Conservation (phyloP, 1,140 invertebrate species). For the Lysiphlebus fabarum region DNA sequence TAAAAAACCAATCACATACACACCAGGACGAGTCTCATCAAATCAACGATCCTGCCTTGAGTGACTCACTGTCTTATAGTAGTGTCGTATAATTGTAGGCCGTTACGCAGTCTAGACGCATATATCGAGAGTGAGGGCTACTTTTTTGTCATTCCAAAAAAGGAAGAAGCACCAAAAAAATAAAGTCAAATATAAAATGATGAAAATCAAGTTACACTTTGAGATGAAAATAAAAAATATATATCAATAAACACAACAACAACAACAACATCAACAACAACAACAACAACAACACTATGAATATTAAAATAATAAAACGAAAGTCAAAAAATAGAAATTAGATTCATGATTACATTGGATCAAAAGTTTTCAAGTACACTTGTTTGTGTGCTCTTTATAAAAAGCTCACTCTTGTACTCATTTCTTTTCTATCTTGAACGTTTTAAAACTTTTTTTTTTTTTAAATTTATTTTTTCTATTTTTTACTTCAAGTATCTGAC, state of each 20-base stretch:
- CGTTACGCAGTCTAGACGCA: constrained; percentile 42
- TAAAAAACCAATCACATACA: no score
- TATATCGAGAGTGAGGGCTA: constrained; percentile 23
- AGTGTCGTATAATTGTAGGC: constrained; percentile 44
- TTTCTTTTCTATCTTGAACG: constrained; percentile 26
- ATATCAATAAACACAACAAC: no score
- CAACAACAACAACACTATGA: no score
- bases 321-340: no score
- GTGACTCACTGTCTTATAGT: constrained; percentile 27
- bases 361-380: no score
- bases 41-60: constrained; percentile 12
- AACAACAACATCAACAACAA: no score
- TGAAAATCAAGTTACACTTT: no score
- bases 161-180: constrained; percentile 16
- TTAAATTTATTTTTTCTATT: constrained; percentile 33
- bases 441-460: constrained; percentile 17
- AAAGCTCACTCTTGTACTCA: not conserved
- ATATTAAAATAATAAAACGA: no score
- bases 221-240: not conserved
- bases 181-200: not conserved
- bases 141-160: constrained; percentile 11
- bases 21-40: not conserved
- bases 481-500: constrained; percentile 48
- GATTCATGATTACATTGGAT: no score
- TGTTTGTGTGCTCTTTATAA: no score